phyloP scores from a whole-genome alignment of 2,888 invertebrate species.

The Melitaea athalia region DNA sequence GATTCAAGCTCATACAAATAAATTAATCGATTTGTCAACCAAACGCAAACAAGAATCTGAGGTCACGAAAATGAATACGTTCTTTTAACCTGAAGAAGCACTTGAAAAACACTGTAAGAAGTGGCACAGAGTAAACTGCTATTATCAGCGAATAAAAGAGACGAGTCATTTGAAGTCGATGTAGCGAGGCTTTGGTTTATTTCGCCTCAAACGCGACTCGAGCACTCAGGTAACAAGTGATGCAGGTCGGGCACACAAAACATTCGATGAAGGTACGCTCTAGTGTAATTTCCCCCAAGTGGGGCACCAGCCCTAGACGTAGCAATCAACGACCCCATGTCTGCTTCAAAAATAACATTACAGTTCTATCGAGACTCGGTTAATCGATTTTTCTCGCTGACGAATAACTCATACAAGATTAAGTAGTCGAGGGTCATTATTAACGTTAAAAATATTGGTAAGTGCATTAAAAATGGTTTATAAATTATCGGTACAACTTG shows the following conservation, averaged over 20 bases:
- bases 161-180: conserved; percentile 48
- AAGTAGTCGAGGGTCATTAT: conserved; percentile 17
- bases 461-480: background rate
- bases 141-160: conserved; percentile 40
- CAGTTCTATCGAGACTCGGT: conserved; percentile 31
- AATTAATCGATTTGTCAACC: background rate
- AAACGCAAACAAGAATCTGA: background rate
- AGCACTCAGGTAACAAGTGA: conserved; percentile 39
- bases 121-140: conserved; percentile 21
- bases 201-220: conserved; percentile 39
- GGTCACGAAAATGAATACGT: conserved; percentile 3
- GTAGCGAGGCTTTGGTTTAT: conserved; percentile 38
- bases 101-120: conserved; percentile 12
- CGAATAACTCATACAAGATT: conserved; percentile 16
- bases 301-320: conserved; percentile 50
- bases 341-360: conserved; percentile 46
- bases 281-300: conserved; percentile 74
- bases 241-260: conserved; percentile 46
- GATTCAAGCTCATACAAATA: background rate
- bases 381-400: conserved; percentile 17
- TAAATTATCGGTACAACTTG: background rate
- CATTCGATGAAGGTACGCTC: conserved; percentile 51
- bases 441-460: conserved; percentile 8
- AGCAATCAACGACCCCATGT: conserved; percentile 44
- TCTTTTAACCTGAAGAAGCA: conserved; percentile 8